Evolutionary conservation across 2,113 vertebrate genomes (phyloP), one percentile per base, ranked within the genome.

Genomic region (Zosterops lateralis): DNA sequence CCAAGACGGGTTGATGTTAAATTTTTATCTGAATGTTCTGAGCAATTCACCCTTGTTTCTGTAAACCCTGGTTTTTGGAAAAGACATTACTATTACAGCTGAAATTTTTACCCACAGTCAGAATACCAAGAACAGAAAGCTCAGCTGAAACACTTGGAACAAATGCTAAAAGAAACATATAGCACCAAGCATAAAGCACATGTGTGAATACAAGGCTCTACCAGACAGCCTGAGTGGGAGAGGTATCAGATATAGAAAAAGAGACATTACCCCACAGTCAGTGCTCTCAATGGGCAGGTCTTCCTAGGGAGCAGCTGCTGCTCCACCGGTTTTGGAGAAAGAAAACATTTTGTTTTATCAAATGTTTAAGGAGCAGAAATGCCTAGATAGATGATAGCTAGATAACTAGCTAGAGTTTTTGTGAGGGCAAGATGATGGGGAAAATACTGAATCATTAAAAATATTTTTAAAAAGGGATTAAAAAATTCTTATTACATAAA

Each of bases 231-330:
- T 17, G n/a, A 25, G 58, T n/a, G 25, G 11, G 25, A 77, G 18
- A 70, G 3, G 6, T 44, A 66, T 22, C 12, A 57, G 45, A 73
- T 65, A 17, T 7, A 42, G 29, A 44, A 22, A 58, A 53, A 36
- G 10, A 54, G 8, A 38, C 0, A 48, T n/a, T 73, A 20, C 4
- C 14, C 15, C 26, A 38, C 4, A 57, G 4, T 34, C 50, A 65
- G 17, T 1, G 2, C 26, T 54, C 14, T 67, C 21, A 50, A 3
- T 61, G 56, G 36, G 45, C 31, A 61, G 61, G 5, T n/a, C 45
- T 61, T 85, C 40, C 24, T 13, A 34, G 50, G 24, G 11, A 77
- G 9, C 4, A 51, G 21, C 17, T 65, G 19, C 50, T 77, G 40
- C 16, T 70, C n/a, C 32, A 26, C 12, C 6, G 2, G 8, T 51